These are phyloP conservation scores for Gavia stellata DNA, from an alignment of 2,113 vertebrate species.

Conservation along the genomic window DNA sequence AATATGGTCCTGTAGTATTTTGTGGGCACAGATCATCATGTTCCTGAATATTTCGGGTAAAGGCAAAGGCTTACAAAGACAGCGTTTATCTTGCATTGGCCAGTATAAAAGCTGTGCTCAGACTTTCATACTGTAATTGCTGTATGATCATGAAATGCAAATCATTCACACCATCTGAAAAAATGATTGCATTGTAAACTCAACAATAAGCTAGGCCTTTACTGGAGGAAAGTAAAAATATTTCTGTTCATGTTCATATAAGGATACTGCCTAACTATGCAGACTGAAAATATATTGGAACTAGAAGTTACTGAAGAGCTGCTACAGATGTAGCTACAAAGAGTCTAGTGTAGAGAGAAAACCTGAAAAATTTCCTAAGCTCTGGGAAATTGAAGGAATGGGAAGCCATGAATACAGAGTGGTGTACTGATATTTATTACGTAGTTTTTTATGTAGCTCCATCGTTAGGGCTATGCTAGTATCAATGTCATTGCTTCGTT, in stretches of 20 bases:
- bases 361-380: not conserved
- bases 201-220: not conserved
- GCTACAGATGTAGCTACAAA: not conserved
- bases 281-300: not conserved
- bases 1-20: not conserved
- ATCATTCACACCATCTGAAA: not conserved
- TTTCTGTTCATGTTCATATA: not conserved
- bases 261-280: not conserved
- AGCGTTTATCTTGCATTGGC: not conserved
- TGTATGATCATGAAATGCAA: not conserved
- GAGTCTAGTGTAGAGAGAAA: not conserved
- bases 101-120: not conserved
- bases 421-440: not conserved
- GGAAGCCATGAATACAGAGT: not conserved
- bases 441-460: not conserved
- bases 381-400: not conserved
- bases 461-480: not conserved
- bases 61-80: not conserved
- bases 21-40: not conserved
- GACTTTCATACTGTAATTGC: not conserved
- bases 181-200: not conserved
- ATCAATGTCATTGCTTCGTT: not conserved
- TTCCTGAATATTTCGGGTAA: not conserved
- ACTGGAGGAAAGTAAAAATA: not conserved
- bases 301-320: not conserved